These are phyloP conservation scores for Artibeus jamaicensis DNA, from an alignment of 2,797 vertebrate genomes.

Conservation along the genomic window DNA sequence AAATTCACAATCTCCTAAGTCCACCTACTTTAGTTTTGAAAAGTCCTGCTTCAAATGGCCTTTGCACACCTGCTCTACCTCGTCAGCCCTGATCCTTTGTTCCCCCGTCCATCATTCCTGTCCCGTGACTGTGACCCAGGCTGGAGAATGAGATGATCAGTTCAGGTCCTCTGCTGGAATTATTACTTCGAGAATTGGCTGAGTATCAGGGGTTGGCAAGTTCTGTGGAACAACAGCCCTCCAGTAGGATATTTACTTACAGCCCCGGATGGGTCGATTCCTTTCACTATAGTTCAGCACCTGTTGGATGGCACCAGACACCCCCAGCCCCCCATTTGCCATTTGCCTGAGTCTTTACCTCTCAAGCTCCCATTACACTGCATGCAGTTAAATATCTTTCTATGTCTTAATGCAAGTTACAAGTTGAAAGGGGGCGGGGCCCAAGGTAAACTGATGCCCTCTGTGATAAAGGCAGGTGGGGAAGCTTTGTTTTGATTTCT, in stretches of 20 bases:
- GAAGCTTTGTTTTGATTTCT: slow-evolving; percentile 68
- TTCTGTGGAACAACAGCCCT: neutral
- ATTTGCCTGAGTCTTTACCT: neutral
- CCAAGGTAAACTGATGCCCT: slow-evolving; percentile 45
- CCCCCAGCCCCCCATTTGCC: neutral
- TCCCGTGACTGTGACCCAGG: neutral
- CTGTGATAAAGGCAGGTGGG: neutral
- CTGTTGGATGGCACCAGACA: neutral
- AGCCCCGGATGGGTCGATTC: neutral
- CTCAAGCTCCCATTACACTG: neutral
- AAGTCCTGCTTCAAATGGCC: neutral
- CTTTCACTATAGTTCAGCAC: neutral
- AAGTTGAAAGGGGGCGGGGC: neutral
- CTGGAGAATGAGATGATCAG: neutral
- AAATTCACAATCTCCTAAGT: neutral
- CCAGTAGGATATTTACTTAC: neutral
- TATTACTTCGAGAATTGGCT: neutral
- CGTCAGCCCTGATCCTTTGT: neutral
- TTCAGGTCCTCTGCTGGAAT: neutral
- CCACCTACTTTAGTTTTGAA: neutral
- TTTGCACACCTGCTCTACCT: neutral
- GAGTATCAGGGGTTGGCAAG: neutral
- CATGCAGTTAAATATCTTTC: neutral
- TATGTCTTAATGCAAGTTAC: slow-evolving; percentile 35
- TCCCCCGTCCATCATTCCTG: neutral